A percentile compares a stretch with the other conserved stretches of the same genome.
Conservation (phyloP, 2,888 invertebrate genomes). For the Petrolisthes cinctipes region DNA sequence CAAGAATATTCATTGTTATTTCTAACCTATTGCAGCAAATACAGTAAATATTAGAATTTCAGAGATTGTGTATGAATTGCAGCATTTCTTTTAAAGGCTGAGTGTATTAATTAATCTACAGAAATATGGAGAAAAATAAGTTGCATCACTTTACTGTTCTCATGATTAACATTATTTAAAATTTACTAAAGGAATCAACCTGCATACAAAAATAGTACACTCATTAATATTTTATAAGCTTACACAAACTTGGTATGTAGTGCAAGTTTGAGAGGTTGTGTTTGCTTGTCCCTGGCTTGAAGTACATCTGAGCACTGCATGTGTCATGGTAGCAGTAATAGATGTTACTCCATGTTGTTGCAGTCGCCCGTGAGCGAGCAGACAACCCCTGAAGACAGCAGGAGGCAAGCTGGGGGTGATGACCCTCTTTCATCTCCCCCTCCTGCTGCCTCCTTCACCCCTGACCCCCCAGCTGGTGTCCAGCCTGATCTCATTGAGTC, state of each 20-base stretch:
- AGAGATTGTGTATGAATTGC: too few relatives aligned
- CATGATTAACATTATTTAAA: too few relatives aligned
- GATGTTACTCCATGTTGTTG: slow-evolving; percentile 57
- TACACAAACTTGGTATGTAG: background rate
- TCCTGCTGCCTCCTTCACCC: slow-evolving; percentile 54
- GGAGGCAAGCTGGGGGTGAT: slow-evolving; percentile 37
- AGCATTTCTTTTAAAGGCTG: too few relatives aligned
- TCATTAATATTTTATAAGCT: background rate
- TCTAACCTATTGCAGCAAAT: too few relatives aligned
- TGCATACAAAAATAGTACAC: background rate
- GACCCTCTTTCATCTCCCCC: slow-evolving; percentile 55
- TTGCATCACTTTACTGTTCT: too few relatives aligned
- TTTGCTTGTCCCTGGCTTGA: slow-evolving; percentile 21
- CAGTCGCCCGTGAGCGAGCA: slow-evolving; percentile 61
- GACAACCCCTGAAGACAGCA: slow-evolving; percentile 54
- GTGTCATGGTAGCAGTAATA: slow-evolving; percentile 48
- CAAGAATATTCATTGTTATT: too few relatives aligned
- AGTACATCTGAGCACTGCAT: slow-evolving; percentile 30
- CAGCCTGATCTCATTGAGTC: slow-evolving; percentile 51
- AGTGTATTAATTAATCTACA: too few relatives aligned
- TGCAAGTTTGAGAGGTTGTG: background rate
- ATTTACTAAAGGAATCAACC: too few relatives aligned
- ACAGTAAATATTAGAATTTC: too few relatives aligned
- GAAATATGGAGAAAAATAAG: too few relatives aligned
- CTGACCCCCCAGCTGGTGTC: slow-evolving; percentile 52